phyloP scores from a whole-genome alignment of 2,888 invertebrate genomes.

The Caenorhabditis sp. region DNA sequence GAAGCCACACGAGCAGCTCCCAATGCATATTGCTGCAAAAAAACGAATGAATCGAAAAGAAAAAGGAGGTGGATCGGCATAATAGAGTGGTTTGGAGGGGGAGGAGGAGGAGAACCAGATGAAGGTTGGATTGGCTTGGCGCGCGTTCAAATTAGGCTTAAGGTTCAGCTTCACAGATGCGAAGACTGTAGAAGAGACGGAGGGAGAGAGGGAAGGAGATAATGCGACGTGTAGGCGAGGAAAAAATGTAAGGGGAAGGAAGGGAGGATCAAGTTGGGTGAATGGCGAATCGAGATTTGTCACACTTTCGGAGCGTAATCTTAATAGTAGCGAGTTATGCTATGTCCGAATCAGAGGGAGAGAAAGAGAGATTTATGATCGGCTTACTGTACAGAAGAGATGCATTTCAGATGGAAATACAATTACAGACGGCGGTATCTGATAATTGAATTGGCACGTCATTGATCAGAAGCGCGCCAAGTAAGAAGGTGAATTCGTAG shows the following conservation, averaged over 20 bases:
- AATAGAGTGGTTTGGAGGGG: conserved; percentile 13
- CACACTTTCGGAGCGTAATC: conserved; percentile 34
- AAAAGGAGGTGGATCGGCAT: conserved; percentile 6
- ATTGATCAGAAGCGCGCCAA: neutral
- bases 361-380: neutral
- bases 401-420: no score
- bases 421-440: no score
- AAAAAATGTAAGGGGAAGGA: conserved; percentile 10
- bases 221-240: conserved; percentile 26
- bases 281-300: conserved; percentile 47
- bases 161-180: conserved; percentile 22
- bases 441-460: neutral
- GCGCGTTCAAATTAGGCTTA: conserved; percentile 63
- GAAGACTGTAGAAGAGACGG: conserved; percentile 10
- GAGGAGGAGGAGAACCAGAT: conserved; percentile 24
- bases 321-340: neutral
- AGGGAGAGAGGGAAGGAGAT: no score
- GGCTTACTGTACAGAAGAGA: neutral
- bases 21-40: conserved; percentile 48
- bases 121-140: conserved; percentile 38
- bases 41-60: conserved; percentile 7
- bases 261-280: conserved; percentile 4
- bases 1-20: conserved; percentile 53
- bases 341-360: neutral
- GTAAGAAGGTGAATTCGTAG: neutral